Conservation (phyloP, 2,888 invertebrate genomes). For the Cremastinae sp. region DNA sequence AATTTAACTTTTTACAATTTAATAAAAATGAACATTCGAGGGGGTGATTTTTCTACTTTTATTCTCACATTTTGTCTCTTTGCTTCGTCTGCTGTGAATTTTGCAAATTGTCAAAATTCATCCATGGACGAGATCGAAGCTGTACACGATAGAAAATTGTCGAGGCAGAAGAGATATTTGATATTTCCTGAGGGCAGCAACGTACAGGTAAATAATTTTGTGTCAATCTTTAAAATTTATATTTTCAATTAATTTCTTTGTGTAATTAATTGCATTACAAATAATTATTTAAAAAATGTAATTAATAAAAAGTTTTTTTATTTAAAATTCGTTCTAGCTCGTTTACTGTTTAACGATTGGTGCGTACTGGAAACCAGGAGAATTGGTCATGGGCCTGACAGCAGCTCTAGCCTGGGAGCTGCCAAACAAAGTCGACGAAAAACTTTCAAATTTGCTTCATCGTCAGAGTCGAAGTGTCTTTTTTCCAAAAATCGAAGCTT, state of each 20-base stretch:
- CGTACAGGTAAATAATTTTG: conserved; percentile 81
- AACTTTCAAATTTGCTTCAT: conserved; percentile 80
- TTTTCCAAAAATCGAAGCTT: conserved; percentile 84
- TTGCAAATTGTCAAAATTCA: background rate
- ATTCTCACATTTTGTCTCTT: conserved; percentile 15
- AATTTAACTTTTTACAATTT: too few relatives aligned
- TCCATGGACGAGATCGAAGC: background rate
- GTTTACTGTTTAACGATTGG: conserved; percentile 85
- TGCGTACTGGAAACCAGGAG: conserved; percentile 81
- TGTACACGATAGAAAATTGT: conserved; percentile 72
- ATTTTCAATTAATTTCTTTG: background rate
- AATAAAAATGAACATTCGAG: conserved; percentile 18
- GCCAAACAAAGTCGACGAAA: conserved; percentile 80
- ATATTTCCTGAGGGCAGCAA: conserved; percentile 85
- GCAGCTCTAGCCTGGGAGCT: conserved; percentile 90
- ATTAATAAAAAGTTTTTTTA: background rate
- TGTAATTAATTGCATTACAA: background rate
- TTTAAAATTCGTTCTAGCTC: conserved; percentile 65
- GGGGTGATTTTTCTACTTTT: background rate
- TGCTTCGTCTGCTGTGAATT: background rate
- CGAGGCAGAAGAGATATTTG: conserved; percentile 83
- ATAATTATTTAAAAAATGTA: background rate
- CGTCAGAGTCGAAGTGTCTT: conserved; percentile 84
- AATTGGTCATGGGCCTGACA: conserved; percentile 87
- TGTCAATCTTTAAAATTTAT: too few relatives aligned